Evolutionary conservation across 2,797 vertebrate species (phyloP), one percentile per base, ranked within the genome.

Genomic region (Gymnocypris eckloni): DNA sequence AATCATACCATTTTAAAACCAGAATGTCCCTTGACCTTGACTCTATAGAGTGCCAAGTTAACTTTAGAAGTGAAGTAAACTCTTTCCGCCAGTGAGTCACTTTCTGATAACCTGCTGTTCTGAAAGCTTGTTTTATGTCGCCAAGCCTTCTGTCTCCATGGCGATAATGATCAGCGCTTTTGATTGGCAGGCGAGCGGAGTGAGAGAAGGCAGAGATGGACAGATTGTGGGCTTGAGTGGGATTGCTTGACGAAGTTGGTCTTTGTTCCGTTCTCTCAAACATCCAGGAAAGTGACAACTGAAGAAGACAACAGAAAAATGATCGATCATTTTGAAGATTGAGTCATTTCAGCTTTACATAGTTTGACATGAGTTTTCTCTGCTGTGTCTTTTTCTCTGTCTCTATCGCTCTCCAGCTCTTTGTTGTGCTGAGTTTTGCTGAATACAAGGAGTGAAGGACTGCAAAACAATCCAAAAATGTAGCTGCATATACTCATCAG

Each of bases 211-310:
- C 67, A 78, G 66, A 87, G 85, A 88, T 88, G 81, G 89, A 88
- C 81, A 82, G 87, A 90, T 90, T 88, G 71, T 77, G 79, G 39
- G 83, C 84, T 69, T 79, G 67, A 75, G 59, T 45, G 41, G 67
- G 84, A 87, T 87, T 87, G 86, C 88, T 87, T 85, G 71, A 88
- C 75, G 28, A 88, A 83, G 80, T 85, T 75, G 39, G 59, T 83
- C 75, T 79, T 87, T 83, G 77, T 85, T 72, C 41, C 11, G 7
- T 52, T 77, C 61, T 71, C 64, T 86, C 45, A 56, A 37, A 85
- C 50, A 33, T 70, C 1, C 76, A 73, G 77, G 43, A 84, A 83
- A 83, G 76, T 88, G 87, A 89, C 88, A 89, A 71, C 70, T 22
- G 85, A 64, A 87, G 85, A 79, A 76, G 43, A 77, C 71, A 64